These are phyloP conservation scores for Deilephila elpenor DNA, from an alignment of 2,888 invertebrate genomes.

Conservation along the genomic window DNA sequence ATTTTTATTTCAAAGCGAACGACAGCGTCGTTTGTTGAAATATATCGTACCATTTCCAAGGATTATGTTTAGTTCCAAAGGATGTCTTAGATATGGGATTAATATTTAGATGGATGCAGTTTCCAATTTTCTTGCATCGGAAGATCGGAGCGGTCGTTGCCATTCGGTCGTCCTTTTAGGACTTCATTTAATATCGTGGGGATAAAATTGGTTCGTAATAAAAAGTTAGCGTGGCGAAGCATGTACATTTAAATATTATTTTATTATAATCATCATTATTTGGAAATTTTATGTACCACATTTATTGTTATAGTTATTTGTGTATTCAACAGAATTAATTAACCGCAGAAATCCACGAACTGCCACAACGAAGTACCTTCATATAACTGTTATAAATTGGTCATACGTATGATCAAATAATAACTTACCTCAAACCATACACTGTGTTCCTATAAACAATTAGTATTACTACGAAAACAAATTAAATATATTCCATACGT, in stretches of 20 bases:
- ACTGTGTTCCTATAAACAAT: too few relatives aligned
- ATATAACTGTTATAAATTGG: too few relatives aligned
- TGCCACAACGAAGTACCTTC: too few relatives aligned
- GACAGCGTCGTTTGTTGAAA: constrained; percentile 9
- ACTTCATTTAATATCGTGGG: background rate
- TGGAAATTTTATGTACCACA: background rate
- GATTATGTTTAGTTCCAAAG: constrained; percentile 3
- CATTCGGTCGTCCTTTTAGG: background rate
- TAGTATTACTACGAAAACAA: too few relatives aligned
- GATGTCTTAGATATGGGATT: constrained; percentile 3
- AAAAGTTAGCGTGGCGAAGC: too few relatives aligned
- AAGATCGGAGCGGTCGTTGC: background rate
- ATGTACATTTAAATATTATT: too few relatives aligned
- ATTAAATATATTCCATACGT: too few relatives aligned
- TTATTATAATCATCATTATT: background rate
- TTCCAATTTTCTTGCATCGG: background rate
- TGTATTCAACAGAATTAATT: too few relatives aligned
- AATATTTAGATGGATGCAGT: constrained; percentile 8
- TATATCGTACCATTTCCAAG: background rate
- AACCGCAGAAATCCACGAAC: too few relatives aligned
- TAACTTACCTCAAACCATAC: too few relatives aligned
- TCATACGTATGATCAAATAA: too few relatives aligned
- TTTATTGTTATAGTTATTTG: too few relatives aligned
- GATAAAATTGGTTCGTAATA: background rate
- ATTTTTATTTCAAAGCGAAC: constrained; percentile 21